A percentile compares a stretch with the other conserved stretches of the same genome.
phyloP scores from a whole-genome alignment of 1,140 invertebrate species.

The Acromyrmex echinatior region DNA sequence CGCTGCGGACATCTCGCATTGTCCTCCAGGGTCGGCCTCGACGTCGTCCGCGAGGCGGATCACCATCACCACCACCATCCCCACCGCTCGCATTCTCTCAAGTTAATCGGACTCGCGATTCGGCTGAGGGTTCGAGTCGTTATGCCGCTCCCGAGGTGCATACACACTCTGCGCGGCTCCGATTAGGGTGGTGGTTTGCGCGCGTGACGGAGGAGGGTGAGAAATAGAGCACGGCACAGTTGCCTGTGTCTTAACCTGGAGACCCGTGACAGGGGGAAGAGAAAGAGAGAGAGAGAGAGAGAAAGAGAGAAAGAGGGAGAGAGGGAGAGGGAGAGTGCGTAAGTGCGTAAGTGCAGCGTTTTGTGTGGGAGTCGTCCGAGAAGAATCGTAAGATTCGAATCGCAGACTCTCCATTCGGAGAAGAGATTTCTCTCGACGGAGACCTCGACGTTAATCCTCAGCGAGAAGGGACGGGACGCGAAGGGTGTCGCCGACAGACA shows the following conservation, averaged over 20 bases:
- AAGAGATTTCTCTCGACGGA: neutral
- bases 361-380: neutral
- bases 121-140: constrained; percentile 40
- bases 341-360: constrained; percentile 2
- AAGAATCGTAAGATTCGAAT: neutral
- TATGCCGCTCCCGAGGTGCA: constrained; percentile 43
- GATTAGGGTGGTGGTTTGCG: constrained; percentile 60
- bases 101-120: constrained; percentile 48
- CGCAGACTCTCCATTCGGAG: neutral
- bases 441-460: neutral
- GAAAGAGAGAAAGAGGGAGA: neutral
- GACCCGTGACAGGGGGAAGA: neutral
- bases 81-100: neutral
- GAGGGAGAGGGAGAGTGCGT: neutral
- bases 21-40: constrained; percentile 9
- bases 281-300: neutral
- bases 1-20: constrained; percentile 39
- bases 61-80: neutral
- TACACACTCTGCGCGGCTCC: constrained; percentile 4
- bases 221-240: constrained; percentile 38
- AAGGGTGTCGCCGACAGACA: neutral
- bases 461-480: neutral
- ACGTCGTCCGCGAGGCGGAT: constrained; percentile 52
- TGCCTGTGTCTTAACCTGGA: constrained; percentile 14
- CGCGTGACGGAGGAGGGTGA: constrained; percentile 36